Base-by-base conservation (phyloP, 2,888 invertebrate species). In the Pediacus dermestoides region DNA sequence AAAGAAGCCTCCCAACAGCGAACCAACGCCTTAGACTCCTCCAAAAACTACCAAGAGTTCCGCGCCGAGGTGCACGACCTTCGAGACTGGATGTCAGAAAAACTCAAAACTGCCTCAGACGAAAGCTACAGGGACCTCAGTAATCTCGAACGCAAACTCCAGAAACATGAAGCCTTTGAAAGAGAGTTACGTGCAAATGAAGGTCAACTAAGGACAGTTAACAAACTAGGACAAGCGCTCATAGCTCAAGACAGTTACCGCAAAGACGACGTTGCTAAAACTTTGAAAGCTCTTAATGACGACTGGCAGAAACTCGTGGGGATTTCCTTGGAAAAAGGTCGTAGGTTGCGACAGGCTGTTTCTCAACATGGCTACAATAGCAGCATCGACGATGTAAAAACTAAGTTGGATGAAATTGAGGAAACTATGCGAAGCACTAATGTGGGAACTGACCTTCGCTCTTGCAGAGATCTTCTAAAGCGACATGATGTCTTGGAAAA, bases 141-240 rank as follows among this genome's bases (percentile, higher is more conserved):
- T 23, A 95, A 96, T 66, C 70, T 93, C 46, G 91, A 93, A 50
- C 77, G 93, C 1, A 95, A 95, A 64, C 70, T 94, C 1, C 93
- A 95, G 69, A 94, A 94, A 61, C 97, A 99, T 63, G 91, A 94
- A 67, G 95, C 96, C 0, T 96, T 97, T 63, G 95, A 96, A 60
- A 76, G 95, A 1, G 97, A 99, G 64, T 70, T 99, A 11, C 80
- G 89, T 30, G 92, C 96, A 1, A 97, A 96, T 60, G 93, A 96
- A 67, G 92, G 91, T 8, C 88, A 94, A 58, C 73, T 95, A 6
- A 74, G 92, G 32, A 83, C 85, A 12, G 86, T 94, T 0, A 90
- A 88, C 53, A 89, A 89, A 60, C 79, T 80, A 39, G 88, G 87
- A 2, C 79, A 85, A 57, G 78, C 79, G 1, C 67, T 91, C 44